phyloP scores from a whole-genome alignment of 2,888 invertebrate species.

The Rotaria magnacalcarata region DNA sequence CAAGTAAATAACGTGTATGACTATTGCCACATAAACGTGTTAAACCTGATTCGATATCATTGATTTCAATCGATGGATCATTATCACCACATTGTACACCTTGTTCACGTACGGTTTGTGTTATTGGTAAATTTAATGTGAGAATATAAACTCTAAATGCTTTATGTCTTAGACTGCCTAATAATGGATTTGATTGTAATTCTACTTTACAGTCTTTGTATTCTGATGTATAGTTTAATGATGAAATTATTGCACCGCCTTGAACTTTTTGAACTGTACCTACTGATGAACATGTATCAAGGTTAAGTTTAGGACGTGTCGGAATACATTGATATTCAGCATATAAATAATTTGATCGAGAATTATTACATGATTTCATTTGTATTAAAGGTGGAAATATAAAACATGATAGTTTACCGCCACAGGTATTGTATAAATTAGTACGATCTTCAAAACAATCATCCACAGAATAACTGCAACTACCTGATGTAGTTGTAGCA shows the following conservation, averaged over 20 bases:
- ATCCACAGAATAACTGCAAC: neutral
- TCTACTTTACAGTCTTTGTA: neutral
- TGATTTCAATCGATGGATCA: neutral
- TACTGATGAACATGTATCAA: neutral
- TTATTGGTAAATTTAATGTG: neutral
- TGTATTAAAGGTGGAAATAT: slow-evolving; percentile 1
- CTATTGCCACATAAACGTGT: slow-evolving; percentile 34
- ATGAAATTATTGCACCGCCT: neutral
- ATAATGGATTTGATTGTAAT: neutral
- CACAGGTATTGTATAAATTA: slow-evolving; percentile 35
- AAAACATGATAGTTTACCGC: slow-evolving; percentile 37
- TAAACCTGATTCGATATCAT: neutral
- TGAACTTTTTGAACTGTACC: neutral
- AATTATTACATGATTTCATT: neutral
- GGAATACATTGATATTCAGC: slow-evolving; percentile 44
- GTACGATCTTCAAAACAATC: slow-evolving; percentile 42
- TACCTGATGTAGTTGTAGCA: neutral
- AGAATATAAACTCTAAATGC: slow-evolving; percentile 12
- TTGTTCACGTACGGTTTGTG: neutral
- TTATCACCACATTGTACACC: neutral
- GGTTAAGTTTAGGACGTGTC: neutral
- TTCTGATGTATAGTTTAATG: neutral
- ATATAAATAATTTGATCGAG: slow-evolving; percentile 33
- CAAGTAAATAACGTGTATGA: neutral
- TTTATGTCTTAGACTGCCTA: neutral